Conservation (phyloP, 2,888 invertebrate species). For the Alloplasta piceator region DNA sequence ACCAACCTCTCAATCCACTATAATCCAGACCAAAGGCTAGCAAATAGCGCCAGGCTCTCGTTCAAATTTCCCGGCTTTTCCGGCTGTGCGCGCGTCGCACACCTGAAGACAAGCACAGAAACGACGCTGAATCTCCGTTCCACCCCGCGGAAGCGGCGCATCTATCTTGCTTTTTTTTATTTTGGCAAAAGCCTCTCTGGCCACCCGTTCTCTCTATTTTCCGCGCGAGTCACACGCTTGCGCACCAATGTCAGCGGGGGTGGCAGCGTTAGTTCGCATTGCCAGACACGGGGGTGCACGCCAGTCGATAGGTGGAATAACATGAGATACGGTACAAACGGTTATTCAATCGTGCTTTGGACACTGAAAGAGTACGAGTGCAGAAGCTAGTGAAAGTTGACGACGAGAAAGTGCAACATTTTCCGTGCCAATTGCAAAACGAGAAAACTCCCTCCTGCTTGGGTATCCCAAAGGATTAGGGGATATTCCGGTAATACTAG, state of each 20-base stretch:
- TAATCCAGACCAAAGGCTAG: neutral
- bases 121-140: neutral
- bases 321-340: slow-evolving; percentile 70
- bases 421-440: no score
- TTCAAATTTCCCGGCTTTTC: slow-evolving; percentile 49
- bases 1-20: neutral
- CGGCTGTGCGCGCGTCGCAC: slow-evolving; percentile 17
- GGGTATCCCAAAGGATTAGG: neutral
- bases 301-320: slow-evolving; percentile 77
- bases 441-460: neutral
- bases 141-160: neutral
- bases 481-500: neutral
- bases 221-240: slow-evolving; percentile 59
- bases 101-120: neutral
- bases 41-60: neutral
- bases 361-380: slow-evolving; percentile 39
- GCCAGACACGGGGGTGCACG: slow-evolving; percentile 76
- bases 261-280: slow-evolving; percentile 66
- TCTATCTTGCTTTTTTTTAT: slow-evolving; percentile 42
- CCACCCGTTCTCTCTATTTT: neutral
- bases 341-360: slow-evolving; percentile 67
- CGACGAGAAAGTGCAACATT: no score
- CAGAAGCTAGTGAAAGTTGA: neutral
- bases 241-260: slow-evolving; percentile 59
- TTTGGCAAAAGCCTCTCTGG: slow-evolving; percentile 32